Evolutionary conservation across 2,888 invertebrate species (phyloP), one percentile per base, ranked within the genome.

Genomic region (Callinectes sapidus): DNA sequence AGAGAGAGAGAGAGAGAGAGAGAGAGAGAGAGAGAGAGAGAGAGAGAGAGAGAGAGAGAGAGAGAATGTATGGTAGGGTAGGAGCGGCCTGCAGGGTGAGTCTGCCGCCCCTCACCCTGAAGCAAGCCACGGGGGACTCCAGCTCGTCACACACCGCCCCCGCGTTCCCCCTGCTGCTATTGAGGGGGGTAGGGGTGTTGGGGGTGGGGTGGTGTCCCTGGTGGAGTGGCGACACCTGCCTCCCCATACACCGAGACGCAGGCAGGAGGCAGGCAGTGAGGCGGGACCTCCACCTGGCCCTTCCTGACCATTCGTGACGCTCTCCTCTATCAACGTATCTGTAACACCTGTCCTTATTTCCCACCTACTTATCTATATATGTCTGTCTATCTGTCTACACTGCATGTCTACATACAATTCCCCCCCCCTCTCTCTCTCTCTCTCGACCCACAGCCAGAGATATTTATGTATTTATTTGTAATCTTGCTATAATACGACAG

Each of bases 121-220:
- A 93, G 23, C 93, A 93, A 1, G 93, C 86, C n/a, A 90, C 81
- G n/a, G 93, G 42, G 0, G 93, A 90, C 18, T 91, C 90, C n/a
- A 91, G 85, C 23, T 89, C 86, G 28, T 93, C 93, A 55, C 32
- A 66, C 18, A 90, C 3, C 35, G 28, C 77, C 18, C 66, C 85
- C 16, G 91, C 91, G 23, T 77, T 85, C 16, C 54, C 91, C 16
- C 18, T 89, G 48, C 85, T 89, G 10, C 0, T 48, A 8, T 10
- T 48, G 48, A 48, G 8, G 10, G 10, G 48, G 48, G 48, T 10
- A 18, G 35, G 10, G 16, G 32, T 1, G 10, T 2, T 39, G 39
- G 16, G 61, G 61, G 18, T 23, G 61, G 23, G 85, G 35, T n/a
- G 85, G 32, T 2, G 39, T 39, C n/a, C 3, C 23, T n/a, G 61